Base-by-base conservation (phyloP, 2,888 invertebrate genomes). In the Drosophila antonietae region DNA sequence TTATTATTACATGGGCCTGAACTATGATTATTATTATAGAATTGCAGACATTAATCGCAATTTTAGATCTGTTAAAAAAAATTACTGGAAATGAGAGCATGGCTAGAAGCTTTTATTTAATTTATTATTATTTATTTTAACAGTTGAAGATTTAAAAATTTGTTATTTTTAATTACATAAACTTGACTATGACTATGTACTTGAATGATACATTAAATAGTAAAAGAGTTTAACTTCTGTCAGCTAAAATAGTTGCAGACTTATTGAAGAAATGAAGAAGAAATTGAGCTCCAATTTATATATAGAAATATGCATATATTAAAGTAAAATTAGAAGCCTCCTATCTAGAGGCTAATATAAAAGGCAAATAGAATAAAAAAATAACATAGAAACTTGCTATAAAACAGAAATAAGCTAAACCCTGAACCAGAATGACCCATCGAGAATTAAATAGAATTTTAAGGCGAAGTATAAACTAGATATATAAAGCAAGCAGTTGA, bases 1-100 rank as follows among this genome's bases (percentile, higher is more conserved):
- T 33, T 67, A 67, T 68, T 56, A 46, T 53, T 62, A 47, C 15
- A 46, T 20, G 37, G 18, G 18, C 44, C 51, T 7, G 15, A 66
- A 20, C 51, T 39, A 59, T 39, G 37, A 52, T 44, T 43, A 44
- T 20, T 35, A 35, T 57, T 57, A 44, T 43, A 2, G 18, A 5
- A 28, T 55, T 37, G 12, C 28, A 28, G 41, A 0, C n/a, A 28
- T n/a, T 41, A 33, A 18, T 9, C 18, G 18, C 7, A 3, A 18
- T 18, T n/a, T 18, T 18, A 18, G 18, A 18, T 18, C 2, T 23
- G 20, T 6, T 10, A 1, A 18, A 43, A 3, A 41, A n/a, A n/a
- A 41, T n/a, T 41, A 7, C 39, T 18, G 1, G 5, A 18, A 43
- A 18, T 18, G 43, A 10, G 43, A 39, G 37, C 37, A 15, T 39